phyloP scores from a whole-genome alignment of 2,888 invertebrate genomes.

The Julus scanicus region DNA sequence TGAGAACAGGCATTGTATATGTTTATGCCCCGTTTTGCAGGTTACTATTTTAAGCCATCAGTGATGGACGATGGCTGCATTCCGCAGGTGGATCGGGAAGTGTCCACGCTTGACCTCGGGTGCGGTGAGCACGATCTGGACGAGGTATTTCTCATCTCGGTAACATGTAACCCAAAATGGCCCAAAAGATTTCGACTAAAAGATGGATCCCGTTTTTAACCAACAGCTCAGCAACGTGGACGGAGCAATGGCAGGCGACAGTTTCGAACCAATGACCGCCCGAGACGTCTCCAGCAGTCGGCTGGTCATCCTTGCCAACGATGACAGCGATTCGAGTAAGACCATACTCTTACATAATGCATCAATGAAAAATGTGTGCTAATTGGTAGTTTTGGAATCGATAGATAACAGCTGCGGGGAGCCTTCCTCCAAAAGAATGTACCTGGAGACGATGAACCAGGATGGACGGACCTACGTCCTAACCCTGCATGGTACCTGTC shows the following conservation, averaged over 20 bases:
- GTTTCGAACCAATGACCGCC: background rate
- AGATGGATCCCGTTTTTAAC: background rate
- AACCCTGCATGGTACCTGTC: conserved; percentile 52
- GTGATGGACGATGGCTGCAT: background rate
- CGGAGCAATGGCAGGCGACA: background rate
- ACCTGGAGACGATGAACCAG: conserved; percentile 40
- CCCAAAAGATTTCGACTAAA: background rate
- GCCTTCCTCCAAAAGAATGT: conserved; percentile 50
- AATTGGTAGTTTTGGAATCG: background rate
- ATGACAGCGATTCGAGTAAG: conserved; percentile 46
- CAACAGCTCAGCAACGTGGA: background rate
- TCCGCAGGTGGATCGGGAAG: background rate
- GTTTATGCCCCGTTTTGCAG: background rate
- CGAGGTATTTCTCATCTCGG: background rate
- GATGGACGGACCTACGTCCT: conserved; percentile 55
- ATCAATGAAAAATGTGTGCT: too few relatives aligned
- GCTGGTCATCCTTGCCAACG: conserved; percentile 40
- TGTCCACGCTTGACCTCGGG: background rate
- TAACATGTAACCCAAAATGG: background rate
- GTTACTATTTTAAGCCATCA: background rate
- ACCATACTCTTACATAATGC: background rate
- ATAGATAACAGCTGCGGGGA: background rate
- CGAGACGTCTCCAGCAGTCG: background rate
- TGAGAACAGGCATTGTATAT: background rate
- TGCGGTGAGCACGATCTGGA: background rate